Conservation (phyloP, 1,140 invertebrate genomes). For the Pachyrhynchus sulphureomaculatus region DNA sequence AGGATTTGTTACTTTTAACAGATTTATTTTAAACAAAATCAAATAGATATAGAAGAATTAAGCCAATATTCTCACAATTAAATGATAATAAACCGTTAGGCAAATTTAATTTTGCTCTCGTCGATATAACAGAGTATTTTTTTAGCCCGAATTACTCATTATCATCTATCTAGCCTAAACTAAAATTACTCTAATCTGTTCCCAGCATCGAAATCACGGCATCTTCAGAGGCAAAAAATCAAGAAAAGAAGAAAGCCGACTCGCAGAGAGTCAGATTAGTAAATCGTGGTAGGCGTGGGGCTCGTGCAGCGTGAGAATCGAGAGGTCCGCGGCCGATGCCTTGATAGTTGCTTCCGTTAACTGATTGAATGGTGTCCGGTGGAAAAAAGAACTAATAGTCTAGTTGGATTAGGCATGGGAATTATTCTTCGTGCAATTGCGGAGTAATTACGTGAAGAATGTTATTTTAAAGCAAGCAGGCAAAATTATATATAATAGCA, state of each 20-base stretch:
- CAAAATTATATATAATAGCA: too few relatives aligned
- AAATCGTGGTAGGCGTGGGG: conserved; percentile 35
- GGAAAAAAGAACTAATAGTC: background rate
- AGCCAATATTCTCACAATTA: too few relatives aligned
- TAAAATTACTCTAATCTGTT: background rate
- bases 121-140: too few relatives aligned
- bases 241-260: background rate
- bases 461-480: too few relatives aligned
- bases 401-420: background rate
- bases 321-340: conserved; percentile 24
- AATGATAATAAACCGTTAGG: too few relatives aligned
- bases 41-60: too few relatives aligned
- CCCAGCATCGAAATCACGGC: background rate
- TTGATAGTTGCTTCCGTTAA: conserved; percentile 42
- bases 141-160: too few relatives aligned
- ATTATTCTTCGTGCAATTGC: too few relatives aligned
- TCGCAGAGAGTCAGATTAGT: conserved; percentile 5
- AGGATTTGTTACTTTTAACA: too few relatives aligned
- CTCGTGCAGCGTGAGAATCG: conserved; percentile 39
- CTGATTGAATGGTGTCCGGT: conserved; percentile 38
- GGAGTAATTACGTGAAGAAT: too few relatives aligned
- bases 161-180: background rate
- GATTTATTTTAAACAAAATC: too few relatives aligned
- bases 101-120: too few relatives aligned
- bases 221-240: background rate